A percentile compares a stretch with the other conserved stretches of the same genome.
These are phyloP conservation scores for Nyctalus aviator DNA, from an alignment of 2,797 vertebrate species.

Conservation along the genomic window DNA sequence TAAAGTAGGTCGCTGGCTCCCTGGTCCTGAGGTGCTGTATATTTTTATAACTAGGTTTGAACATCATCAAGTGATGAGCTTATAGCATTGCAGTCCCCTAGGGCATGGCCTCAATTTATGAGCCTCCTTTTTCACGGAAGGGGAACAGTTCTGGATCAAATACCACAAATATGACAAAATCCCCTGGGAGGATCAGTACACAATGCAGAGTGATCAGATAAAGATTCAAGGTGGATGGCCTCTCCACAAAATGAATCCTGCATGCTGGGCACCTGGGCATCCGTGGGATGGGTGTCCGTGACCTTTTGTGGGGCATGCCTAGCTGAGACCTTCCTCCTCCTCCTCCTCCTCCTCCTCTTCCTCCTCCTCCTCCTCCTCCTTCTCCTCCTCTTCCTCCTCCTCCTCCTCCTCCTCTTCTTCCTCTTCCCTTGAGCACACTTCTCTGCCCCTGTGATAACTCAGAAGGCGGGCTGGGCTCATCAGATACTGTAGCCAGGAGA, in stretches of 20 bases:
- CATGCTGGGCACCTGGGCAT: not conserved
- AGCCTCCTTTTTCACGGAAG: conserved; percentile 76
- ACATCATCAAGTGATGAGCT: conserved; percentile 66
- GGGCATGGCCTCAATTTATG: conserved; percentile 76
- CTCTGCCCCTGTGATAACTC: not conserved
- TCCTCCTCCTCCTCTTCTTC: not conserved
- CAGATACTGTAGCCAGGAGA: not conserved
- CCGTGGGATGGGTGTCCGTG: fast-evolving
- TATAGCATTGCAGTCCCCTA: conserved; percentile 65
- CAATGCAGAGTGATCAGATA: not conserved
- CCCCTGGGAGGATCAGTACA: not conserved
- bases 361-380: not conserved
- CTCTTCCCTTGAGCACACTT: no score
- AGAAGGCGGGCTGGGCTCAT: not conserved
- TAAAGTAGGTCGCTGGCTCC: conserved; percentile 56
- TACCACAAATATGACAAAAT: not conserved
- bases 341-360: not conserved
- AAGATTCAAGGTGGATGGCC: not conserved
- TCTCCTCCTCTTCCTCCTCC: not conserved
- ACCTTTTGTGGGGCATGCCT: fast-evolving
- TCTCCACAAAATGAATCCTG: fast-evolving
- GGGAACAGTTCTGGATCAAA: conserved; percentile 53
- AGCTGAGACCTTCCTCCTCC: not conserved
- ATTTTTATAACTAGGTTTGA: conserved; percentile 77
- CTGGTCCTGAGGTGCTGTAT: not conserved